phyloP scores from a whole-genome alignment of 2,797 vertebrate genomes.

The Neostethus bicornis region DNA sequence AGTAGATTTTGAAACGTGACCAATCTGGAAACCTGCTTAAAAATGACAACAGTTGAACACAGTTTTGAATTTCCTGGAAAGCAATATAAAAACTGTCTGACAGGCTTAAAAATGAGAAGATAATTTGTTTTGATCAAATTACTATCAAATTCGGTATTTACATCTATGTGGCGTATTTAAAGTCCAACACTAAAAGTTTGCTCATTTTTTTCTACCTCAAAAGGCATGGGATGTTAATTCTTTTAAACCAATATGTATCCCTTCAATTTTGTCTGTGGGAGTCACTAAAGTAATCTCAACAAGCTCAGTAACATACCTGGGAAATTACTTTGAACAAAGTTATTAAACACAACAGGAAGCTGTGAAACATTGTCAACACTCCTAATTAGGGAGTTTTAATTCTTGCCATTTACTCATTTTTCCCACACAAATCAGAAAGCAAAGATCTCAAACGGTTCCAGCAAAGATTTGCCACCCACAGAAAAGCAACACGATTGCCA shows the following conservation, averaged over 20 bases:
- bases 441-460: constrained; percentile 51
- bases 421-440: constrained; percentile 46
- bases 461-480: constrained; percentile 57
- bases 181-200: constrained; percentile 10
- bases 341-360: constrained; percentile 61
- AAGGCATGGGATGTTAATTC: constrained; percentile 30
- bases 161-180: constrained; percentile 9
- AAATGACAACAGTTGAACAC: constrained; percentile 20
- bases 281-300: constrained; percentile 37
- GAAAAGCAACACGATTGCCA: constrained; percentile 56
- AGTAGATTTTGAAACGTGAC: neutral
- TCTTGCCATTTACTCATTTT: constrained; percentile 57
- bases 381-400: constrained; percentile 66
- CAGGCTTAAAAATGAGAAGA: neutral
- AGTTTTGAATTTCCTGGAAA: constrained; percentile 19
- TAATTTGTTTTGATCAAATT: constrained; percentile 1
- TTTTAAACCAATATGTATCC: constrained; percentile 38
- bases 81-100: constrained; percentile 6
- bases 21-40: constrained; percentile 8
- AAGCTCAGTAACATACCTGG: constrained; percentile 52
- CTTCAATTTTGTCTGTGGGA: constrained; percentile 34
- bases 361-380: constrained; percentile 42
- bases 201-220: neutral
- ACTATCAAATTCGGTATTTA: neutral
- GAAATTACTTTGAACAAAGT: constrained; percentile 52